Evolutionary conservation across 2,888 invertebrate genomes (phyloP).

Genomic region (Brenthis ino): DNA sequence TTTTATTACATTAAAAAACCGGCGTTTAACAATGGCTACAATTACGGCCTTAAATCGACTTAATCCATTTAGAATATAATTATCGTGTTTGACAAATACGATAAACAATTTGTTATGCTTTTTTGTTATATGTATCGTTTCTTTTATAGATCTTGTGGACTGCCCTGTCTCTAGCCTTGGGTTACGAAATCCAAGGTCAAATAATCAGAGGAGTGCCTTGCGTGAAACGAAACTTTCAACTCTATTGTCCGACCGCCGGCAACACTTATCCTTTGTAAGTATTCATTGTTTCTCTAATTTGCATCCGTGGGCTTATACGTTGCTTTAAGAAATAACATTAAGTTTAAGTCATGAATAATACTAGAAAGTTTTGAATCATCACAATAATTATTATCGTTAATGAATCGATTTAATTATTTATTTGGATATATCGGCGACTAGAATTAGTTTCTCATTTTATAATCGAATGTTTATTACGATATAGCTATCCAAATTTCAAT

Average conservation of each 20-base stretch:
- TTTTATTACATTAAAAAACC: too few relatives aligned
- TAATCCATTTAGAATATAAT: constrained; percentile 28
- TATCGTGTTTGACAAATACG: constrained; percentile 26
- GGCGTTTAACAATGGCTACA: too few relatives aligned
- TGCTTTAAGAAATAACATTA: constrained; percentile 26
- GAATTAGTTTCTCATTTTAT: too few relatives aligned
- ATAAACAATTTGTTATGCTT: constrained; percentile 15
- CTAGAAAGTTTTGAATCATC: background rate
- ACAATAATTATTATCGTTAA: too few relatives aligned
- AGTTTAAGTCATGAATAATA: background rate
- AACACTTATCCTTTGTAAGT: constrained; percentile 95
- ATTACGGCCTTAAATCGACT: background rate
- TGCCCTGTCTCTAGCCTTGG: constrained; percentile 92
- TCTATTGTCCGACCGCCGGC: constrained; percentile 95
- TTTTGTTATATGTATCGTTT: constrained; percentile 34
- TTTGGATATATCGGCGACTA: too few relatives aligned
- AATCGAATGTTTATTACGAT: too few relatives aligned
- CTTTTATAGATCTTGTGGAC: constrained; percentile 92
- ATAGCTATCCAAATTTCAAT: too few relatives aligned
- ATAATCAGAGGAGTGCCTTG: constrained; percentile 94
- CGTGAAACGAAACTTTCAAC: constrained; percentile 93
- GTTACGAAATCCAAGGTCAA: constrained; percentile 93
- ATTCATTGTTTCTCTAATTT: constrained; percentile 35
- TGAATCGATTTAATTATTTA: too few relatives aligned
- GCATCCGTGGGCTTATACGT: constrained; percentile 31